Evolutionary conservation across 2,113 vertebrate genomes (phyloP).

Genomic region (Helogale parvula): DNA sequence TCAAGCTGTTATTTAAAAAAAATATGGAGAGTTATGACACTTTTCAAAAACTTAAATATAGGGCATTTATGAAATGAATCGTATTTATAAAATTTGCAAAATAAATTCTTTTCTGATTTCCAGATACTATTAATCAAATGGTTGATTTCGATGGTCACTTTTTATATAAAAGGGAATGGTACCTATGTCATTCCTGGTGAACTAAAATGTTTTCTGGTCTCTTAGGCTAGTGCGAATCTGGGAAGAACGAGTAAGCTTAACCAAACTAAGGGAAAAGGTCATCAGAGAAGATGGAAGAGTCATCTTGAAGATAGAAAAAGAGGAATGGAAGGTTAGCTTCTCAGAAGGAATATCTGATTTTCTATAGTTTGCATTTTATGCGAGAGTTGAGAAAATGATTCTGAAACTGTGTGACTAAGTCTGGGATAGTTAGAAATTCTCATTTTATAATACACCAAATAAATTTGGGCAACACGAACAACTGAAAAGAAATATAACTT

Average conservation of each 20-base stretch:
- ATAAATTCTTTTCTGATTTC: neutral
- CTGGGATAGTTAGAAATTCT: neutral
- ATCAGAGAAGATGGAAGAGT: conserved; percentile 91
- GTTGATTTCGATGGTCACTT: neutral
- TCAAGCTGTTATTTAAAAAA: neutral
- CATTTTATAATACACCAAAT: neutral
- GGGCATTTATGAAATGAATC: neutral
- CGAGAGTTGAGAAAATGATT: neutral
- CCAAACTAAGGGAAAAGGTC: conserved; percentile 92
- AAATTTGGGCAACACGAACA: neutral
- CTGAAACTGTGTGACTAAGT: neutral
- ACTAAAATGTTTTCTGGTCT: conserved; percentile 59
- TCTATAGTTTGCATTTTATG: neutral
- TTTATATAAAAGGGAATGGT: neutral
- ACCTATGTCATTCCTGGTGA: neutral
- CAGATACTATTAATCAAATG: neutral
- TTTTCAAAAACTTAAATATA: neutral
- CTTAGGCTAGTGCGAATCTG: conserved; percentile 89
- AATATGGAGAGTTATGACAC: neutral
- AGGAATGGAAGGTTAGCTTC: conserved; percentile 94
- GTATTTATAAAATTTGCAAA: conserved; percentile 19
- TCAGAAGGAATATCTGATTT: neutral
- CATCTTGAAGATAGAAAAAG: conserved; percentile 93
- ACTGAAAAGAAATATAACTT: neutral
- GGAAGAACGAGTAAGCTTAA: conserved; percentile 93